Percentiles rank a stretch among this genome's conserved stretches.
These are phyloP conservation scores for Gryllus bimaculatus DNA, from an alignment of 1,140 invertebrate genomes.

Conservation along the genomic window DNA sequence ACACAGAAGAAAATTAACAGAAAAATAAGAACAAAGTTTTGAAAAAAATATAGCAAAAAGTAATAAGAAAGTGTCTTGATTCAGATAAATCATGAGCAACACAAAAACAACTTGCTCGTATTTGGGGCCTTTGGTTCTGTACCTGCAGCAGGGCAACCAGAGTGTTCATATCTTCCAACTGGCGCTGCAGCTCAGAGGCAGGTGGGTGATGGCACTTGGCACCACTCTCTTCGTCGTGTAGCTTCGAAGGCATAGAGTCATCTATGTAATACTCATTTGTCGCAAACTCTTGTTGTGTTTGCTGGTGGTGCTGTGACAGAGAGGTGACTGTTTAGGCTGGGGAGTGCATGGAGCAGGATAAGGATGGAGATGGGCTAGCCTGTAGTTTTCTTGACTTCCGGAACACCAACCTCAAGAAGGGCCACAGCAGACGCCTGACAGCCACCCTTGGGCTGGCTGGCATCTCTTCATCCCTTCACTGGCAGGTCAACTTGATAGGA, in stretches of 20 bases:
- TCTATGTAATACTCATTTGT: slow-evolving; percentile 79
- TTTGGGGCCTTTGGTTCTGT: slow-evolving; percentile 26
- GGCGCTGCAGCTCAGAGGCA: slow-evolving; percentile 29
- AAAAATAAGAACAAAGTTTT: not conserved
- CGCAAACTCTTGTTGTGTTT: slow-evolving; percentile 51
- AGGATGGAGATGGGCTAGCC: slow-evolving; percentile 28
- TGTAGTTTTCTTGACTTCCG: not conserved
- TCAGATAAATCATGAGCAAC: not conserved
- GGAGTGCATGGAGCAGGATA: slow-evolving; percentile 30
- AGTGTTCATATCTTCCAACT: slow-evolving; percentile 40
- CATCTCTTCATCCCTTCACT: not conserved
- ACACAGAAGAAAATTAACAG: not conserved
- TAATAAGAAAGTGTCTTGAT: not conserved
- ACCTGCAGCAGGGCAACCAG: slow-evolving; percentile 55
- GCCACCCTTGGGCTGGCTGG: not conserved
- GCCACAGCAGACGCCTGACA: slow-evolving; percentile 8
- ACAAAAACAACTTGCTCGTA: not conserved
- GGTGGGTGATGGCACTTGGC: slow-evolving; percentile 27
- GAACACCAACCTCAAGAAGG: slow-evolving; percentile 22
- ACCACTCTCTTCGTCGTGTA: slow-evolving; percentile 18
- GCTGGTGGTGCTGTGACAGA: slow-evolving; percentile 34
- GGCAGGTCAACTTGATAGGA: slow-evolving; percentile 13
- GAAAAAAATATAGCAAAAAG: not conserved
- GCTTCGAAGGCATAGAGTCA: slow-evolving; percentile 65
- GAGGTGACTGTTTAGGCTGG: slow-evolving; percentile 25